Evolutionary conservation across 2,113 vertebrate species (phyloP), one percentile per base, ranked within the genome.

Genomic region (Siphamia tubifer): DNA sequence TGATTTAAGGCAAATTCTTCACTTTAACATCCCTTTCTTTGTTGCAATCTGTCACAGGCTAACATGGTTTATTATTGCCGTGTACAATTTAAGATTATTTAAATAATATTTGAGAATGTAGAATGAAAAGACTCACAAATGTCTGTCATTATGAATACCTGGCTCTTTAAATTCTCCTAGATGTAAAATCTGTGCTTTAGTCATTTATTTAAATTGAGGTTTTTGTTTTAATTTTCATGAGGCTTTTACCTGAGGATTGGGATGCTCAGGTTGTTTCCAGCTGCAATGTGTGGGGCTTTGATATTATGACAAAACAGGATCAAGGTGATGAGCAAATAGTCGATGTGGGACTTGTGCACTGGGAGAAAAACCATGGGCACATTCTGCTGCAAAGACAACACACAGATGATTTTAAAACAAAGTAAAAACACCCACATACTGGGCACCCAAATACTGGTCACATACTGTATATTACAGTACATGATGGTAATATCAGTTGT

Each of bases 301-400:
- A 99, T 96, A 82, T 99, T 99, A 85, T 99, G 96, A 89, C 98
- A 99, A 89, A 99, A 99, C 55, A 99, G 94, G 81, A 98, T 94
- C 89, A 99, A 93, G 0, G 98, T 99, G 83, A 99, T 95, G 56
- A 99, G 94, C 58, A 99, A 90, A 79, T 99, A 99, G 85, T 99
- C 98, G 7, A 99, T 99, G 74, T 99, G 98, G 30, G 98, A 99
- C 87, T 98, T 97, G 84, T 99, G 98, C 68, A 99, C 96, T 2
- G 98, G 98, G 17, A 99, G 92, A 76, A 99, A 99, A 48, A 99
- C 86, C 87, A 99, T 94, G 13, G 98, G 96, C 74, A 94, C 91
- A 72, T 97, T 96, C 77, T 92, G 85, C 93, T 94, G 76, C 7
- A 58, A 55, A 53, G n/a, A 75, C 8, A 52, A 66, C 12, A 69